Evolutionary conservation across 2,888 invertebrate genomes (phyloP).

Genomic region (Papilio gigon): DNA sequence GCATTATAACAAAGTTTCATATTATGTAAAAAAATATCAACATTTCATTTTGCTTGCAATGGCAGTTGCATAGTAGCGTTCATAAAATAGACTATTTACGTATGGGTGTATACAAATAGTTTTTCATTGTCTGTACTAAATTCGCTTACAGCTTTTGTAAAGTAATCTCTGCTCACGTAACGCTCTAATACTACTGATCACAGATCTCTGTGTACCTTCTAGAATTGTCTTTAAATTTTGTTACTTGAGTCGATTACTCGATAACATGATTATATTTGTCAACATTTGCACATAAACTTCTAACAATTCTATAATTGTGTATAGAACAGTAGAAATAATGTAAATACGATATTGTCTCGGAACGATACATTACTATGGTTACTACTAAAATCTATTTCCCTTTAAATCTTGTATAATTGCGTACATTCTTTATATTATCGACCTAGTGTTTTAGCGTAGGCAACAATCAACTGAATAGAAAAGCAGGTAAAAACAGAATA

Average conservation of each 20-base stretch:
- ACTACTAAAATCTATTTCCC: constrained; percentile 32
- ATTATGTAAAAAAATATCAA: constrained; percentile 30
- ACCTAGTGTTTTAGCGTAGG: constrained; percentile 9
- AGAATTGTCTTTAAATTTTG: constrained; percentile 20
- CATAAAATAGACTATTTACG: constrained; percentile 3
- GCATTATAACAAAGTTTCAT: constrained; percentile 9
- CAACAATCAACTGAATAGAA: constrained; percentile 45
- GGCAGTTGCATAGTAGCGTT: not conserved
- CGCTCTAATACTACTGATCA: constrained; percentile 30
- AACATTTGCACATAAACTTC: constrained; percentile 31
- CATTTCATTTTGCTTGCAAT: constrained; percentile 10
- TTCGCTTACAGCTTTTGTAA: constrained; percentile 20
- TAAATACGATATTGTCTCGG: constrained; percentile 31
- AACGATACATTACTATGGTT: constrained; percentile 23
- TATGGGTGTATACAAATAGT: constrained; percentile 27
- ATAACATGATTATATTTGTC: constrained; percentile 35
- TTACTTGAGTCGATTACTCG: constrained; percentile 23
- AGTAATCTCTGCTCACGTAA: constrained; percentile 22
- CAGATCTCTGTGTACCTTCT: constrained; percentile 22
- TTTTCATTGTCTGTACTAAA: constrained; percentile 31
- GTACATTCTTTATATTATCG: constrained; percentile 10
- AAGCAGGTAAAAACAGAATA: constrained; percentile 55
- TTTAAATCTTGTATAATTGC: constrained; percentile 39
- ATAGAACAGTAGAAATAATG: constrained; percentile 32
- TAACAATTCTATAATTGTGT: constrained; percentile 31